Conservation (phyloP, 2,797 vertebrate genomes). For the Hemibagrus guttatus region DNA sequence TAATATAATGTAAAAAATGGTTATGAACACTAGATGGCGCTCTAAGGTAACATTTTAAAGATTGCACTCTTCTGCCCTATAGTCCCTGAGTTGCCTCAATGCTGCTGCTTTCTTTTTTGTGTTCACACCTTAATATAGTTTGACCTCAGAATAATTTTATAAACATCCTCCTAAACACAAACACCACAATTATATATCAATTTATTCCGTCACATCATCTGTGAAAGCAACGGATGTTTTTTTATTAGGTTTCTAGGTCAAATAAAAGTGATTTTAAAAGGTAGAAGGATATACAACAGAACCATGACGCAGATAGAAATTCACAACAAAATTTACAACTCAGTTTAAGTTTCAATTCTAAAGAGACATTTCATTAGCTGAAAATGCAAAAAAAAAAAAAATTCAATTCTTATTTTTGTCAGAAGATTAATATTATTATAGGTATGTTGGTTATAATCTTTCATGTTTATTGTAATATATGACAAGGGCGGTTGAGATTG, state of each 20-base stretch:
- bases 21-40: conserved; percentile 23
- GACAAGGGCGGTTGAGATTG: not conserved
- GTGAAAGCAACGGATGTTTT: no score
- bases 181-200: not conserved
- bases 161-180: not conserved
- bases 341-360: no score
- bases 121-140: not conserved
- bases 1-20: not conserved
- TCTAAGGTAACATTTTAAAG: conserved; percentile 8
- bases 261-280: conserved; percentile 9
- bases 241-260: not conserved
- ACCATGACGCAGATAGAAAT: not conserved
- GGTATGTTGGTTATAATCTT: not conserved
- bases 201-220: not conserved
- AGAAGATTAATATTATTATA: no score
- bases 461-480: not conserved
- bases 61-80: not conserved
- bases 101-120: not conserved
- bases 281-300: not conserved
- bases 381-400: not conserved
- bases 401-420: not conserved
- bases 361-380: not conserved
- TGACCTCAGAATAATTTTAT: not conserved
- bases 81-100: not conserved
- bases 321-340: conserved; percentile 2